phyloP scores from a whole-genome alignment of 2,113 vertebrate genomes.

The Procavia capensis region DNA sequence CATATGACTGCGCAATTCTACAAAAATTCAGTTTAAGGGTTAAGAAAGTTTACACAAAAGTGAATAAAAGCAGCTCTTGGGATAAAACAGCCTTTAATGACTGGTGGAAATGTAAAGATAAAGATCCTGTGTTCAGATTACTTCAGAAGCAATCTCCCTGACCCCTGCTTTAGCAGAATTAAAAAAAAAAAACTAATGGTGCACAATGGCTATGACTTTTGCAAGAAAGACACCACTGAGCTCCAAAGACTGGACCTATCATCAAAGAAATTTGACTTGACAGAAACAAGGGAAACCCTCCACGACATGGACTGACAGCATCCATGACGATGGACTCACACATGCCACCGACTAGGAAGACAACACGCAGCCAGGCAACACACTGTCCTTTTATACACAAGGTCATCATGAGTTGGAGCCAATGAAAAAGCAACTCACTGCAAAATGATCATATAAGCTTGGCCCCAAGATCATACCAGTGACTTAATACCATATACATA shows the following conservation, averaged over 20 bases:
- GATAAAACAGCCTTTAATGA: neutral
- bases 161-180: neutral
- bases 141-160: neutral
- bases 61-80: neutral
- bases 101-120: constrained; percentile 19
- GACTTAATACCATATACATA: neutral
- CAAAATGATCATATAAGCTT: neutral
- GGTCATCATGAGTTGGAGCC: neutral
- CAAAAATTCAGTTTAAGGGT: neutral
- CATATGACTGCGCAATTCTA: neutral
- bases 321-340: neutral
- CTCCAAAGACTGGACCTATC: neutral
- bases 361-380: neutral
- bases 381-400: neutral
- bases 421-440: neutral
- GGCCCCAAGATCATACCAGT: neutral
- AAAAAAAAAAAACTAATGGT: neutral
- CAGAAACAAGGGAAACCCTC: neutral
- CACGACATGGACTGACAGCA: neutral
- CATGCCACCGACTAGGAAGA: neutral
- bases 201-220: neutral
- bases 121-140: neutral
- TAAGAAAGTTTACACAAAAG: constrained; percentile 6
- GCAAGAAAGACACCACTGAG: neutral
- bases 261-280: neutral